Conservation (phyloP, 2,797 vertebrate species). For the Sarcoramphus papa region DNA sequence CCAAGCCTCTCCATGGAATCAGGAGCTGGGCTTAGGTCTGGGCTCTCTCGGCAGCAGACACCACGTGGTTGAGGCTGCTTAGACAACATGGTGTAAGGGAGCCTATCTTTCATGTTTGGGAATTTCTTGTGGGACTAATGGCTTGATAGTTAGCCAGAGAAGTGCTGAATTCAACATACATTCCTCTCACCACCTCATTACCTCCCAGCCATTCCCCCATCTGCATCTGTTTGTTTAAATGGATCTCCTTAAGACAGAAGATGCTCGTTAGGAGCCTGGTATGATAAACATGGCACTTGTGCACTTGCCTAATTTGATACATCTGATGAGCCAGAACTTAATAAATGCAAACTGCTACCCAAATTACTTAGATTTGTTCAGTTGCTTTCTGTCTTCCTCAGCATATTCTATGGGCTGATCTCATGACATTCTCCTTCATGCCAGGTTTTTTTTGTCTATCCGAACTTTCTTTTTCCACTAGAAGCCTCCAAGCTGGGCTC, state of each 20-base stretch:
- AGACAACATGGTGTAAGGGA: background rate
- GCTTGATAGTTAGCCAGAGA: background rate
- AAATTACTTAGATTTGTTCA: slow-evolving; percentile 26
- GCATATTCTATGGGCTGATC: slow-evolving; percentile 47
- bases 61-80: background rate
- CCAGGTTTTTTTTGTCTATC: slow-evolving; percentile 37
- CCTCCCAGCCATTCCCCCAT: background rate
- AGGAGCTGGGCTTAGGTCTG: background rate
- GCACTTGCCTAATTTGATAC: slow-evolving; percentile 21
- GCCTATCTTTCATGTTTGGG: background rate
- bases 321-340: slow-evolving; percentile 48
- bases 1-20: background rate
- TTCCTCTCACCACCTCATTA: slow-evolving; percentile 48
- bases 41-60: background rate
- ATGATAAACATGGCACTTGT: background rate
- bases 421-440: slow-evolving; percentile 20
- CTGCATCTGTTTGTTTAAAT: background rate
- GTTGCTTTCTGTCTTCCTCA: slow-evolving; percentile 45
- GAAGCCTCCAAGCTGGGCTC: slow-evolving; percentile 62
- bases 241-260: background rate
- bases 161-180: background rate
- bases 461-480: slow-evolving; percentile 53
- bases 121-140: background rate
- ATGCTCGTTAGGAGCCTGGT: slow-evolving; percentile 1
- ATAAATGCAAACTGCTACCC: slow-evolving; percentile 38